phyloP scores from a whole-genome alignment of 2,888 invertebrate species.

The Biston betularia region DNA sequence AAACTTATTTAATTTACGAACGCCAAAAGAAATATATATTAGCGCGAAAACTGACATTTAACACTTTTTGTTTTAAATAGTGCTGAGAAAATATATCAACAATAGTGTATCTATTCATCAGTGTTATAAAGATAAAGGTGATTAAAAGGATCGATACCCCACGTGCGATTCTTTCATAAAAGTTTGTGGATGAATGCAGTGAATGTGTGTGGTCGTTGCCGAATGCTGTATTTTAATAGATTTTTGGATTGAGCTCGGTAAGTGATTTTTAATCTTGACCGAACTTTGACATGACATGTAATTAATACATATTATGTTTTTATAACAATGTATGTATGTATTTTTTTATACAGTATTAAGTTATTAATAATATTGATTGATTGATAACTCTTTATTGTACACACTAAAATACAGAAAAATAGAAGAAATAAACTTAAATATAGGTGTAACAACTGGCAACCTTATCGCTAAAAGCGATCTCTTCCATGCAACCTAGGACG shows the following conservation, averaged over 20 bases:
- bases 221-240: constrained; percentile 69
- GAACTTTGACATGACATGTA: constrained; percentile 59
- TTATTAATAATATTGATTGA: not conserved
- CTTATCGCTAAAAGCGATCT: too few species aligned
- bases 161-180: constrained; percentile 13
- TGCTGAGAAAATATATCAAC: constrained; percentile 17
- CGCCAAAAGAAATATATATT: constrained; percentile 28
- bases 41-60: constrained; percentile 51
- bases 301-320: too few species aligned
- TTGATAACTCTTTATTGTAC: too few species aligned
- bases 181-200: constrained; percentile 60
- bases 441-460: too few species aligned
- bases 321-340: too few species aligned
- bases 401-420: too few species aligned
- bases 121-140: constrained; percentile 59
- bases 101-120: constrained; percentile 36
- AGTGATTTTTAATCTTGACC: constrained; percentile 51
- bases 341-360: too few species aligned
- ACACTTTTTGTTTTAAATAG: constrained; percentile 40
- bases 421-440: too few species aligned
- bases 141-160: constrained; percentile 65
- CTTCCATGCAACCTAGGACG: too few species aligned
- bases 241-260: constrained; percentile 74
- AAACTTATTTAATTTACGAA: constrained; percentile 47
- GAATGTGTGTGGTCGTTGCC: constrained; percentile 66